Conservation (phyloP, 2,113 vertebrate genomes). For the Sinosuthora webbiana region DNA sequence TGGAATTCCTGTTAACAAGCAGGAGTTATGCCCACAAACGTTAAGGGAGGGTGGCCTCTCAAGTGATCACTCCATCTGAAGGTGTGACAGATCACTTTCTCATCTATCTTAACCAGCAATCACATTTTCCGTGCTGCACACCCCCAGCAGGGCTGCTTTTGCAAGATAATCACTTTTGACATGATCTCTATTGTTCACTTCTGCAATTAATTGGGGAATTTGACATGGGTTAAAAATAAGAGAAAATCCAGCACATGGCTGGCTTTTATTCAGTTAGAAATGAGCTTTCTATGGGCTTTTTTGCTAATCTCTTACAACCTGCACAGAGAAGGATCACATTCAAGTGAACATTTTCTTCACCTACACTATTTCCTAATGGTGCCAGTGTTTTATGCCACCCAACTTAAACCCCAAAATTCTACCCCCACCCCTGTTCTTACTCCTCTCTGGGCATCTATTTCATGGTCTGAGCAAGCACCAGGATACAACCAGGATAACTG, state of each 20-base stretch:
- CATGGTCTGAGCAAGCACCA: neutral
- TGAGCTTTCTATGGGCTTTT: neutral
- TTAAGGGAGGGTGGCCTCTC: neutral
- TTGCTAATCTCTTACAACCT: neutral
- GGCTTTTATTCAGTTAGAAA: neutral
- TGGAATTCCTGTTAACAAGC: conserved; percentile 33
- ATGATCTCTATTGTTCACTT: neutral
- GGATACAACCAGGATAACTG: neutral
- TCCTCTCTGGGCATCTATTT: neutral
- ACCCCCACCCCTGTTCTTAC: neutral
- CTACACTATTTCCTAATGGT: neutral
- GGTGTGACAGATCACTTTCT: neutral
- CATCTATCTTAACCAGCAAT: neutral
- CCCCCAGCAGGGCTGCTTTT: neutral
- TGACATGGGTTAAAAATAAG: neutral
- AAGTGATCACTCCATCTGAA: neutral
- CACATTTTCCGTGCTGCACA: neutral
- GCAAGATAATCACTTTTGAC: neutral
- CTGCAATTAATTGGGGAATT: neutral
- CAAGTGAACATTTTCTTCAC: neutral
- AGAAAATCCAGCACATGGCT: neutral
- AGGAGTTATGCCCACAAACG: neutral
- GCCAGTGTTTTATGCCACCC: neutral
- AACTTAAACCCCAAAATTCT: neutral
- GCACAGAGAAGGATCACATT: neutral